Base-by-base conservation (phyloP, 2,797 vertebrate genomes). In the Leptodactylus fallax region DNA sequence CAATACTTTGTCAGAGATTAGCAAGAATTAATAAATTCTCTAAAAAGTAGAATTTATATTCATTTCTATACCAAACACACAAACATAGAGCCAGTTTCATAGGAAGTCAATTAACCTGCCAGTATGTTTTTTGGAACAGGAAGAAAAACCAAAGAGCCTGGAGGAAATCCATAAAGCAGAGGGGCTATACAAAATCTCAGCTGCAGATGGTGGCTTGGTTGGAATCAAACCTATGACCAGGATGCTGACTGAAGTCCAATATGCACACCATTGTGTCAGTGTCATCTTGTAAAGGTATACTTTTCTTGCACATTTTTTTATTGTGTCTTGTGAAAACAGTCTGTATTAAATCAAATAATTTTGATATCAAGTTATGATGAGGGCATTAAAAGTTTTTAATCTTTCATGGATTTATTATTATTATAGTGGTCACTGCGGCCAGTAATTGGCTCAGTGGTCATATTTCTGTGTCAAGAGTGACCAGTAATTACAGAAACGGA, bases 131-230 rank as follows among this genome's bases (percentile, higher is more conserved):
- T 76, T 76, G 72, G 72, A 76, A n/a, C 19, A 51, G 51, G 5
- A 51, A n/a, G 11, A 36, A 9, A 76, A 76, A 51, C 21, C 47
- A 51, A 51, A 51, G 47, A n/a, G 45, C 47, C 45, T 51, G 21
- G 17, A 76, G 72, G 72, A 76, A 76, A 76, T 12, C 14, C 13
- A 45, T 17, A 45, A 71, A n/a, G 51, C 17, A 51, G 21, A 76
- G 45, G 19, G 10, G 11, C 19, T n/a, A 49, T 19, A 76, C 47
- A 23, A n/a, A 51, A n/a, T 76, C 72, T 76, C 47, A 76, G 47
- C 72, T 76, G 72, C 72, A 76, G 72, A 76, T 76, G 72, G 47
- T 76, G 47, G 47, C 72, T 76, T 76, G 4, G 72, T 21, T n/a
- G 72, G 47, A 76, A 76, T 51, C 2, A 16, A n/a, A 76, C 45